Evolutionary conservation across 2,797 vertebrate genomes (phyloP), one percentile per base, ranked within the genome.

Genomic region (Halcyon smyrnensis): DNA sequence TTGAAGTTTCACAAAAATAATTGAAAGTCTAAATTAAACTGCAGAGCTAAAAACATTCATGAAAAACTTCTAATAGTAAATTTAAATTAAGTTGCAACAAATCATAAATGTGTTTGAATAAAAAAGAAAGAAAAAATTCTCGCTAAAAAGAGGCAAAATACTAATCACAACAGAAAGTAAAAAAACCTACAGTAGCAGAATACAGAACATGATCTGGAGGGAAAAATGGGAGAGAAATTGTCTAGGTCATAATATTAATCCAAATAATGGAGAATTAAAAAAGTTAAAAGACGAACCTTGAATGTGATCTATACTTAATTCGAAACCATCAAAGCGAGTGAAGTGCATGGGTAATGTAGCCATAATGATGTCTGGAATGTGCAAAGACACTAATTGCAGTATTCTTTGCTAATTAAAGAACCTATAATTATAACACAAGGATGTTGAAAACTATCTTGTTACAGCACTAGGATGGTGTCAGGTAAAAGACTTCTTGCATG

Each of bases 321-420:
- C 90, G 79, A 85, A 96, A 88, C 73, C 45, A 89, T 45, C 36
- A 73, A 82, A 95, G 74, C 80, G 95, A 60, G 25, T 30, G 76
- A 94, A 94, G 60, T 88, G 86, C 46, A 92, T 39, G 84, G 91
- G 43, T 95, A 97, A 97, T 91, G 73, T 83, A 91, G 77, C 81
- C 86, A 85, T 84, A 91, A 86, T 89, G 86, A 96, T 95, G 71
- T 67, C 89, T 75, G 41, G 71, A 95, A 82, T 71, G 80, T 41
- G 79, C 85, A 89, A 93, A 93, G 91, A 62, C 88, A 88, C 82
- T 96, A 96, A 97, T 86, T 96, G 86, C 79, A 56, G 25, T 56
- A 39, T 96, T 96, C 96, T 96, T 93, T 96, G 91, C 83, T 97
- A 98, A 98, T 97, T 97, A 97, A 97, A 93, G 82, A 85, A 94